A percentile compares a stretch with the other conserved stretches of the same genome.
Conservation (phyloP, 2,113 vertebrate genomes). For the Catagonus wagneri region DNA sequence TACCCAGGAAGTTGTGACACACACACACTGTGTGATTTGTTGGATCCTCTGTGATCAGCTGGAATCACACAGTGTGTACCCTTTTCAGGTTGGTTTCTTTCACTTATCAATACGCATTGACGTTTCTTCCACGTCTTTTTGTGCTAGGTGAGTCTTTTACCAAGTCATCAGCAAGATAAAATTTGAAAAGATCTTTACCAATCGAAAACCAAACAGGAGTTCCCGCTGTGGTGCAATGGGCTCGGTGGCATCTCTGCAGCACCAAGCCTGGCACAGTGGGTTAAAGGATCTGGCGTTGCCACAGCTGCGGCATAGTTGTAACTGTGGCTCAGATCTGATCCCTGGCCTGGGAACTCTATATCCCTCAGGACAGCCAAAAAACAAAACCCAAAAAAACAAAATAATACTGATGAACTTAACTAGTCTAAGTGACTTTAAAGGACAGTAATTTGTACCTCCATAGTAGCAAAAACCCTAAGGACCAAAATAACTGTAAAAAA, state of each 20-base stretch:
- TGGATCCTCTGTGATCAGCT: accelerated
- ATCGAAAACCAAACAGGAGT: neutral
- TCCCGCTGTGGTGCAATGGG: too few relatives aligned
- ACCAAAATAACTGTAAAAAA: neutral
- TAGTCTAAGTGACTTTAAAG: neutral
- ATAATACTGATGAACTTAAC: neutral
- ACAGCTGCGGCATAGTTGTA: too few relatives aligned
- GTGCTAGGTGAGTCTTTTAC: neutral
- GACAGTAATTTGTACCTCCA: neutral
- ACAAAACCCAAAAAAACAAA: neutral
- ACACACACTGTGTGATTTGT: neutral
- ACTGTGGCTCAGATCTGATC: too few relatives aligned
- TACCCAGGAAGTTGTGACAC: neutral
- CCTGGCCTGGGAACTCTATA: too few relatives aligned
- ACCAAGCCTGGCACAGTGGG: too few relatives aligned
- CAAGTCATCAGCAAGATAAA: neutral
- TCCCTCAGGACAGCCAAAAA: too few relatives aligned
- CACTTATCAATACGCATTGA: neutral
- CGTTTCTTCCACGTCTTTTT: neutral
- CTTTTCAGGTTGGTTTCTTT: neutral
- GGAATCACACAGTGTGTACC: neutral
- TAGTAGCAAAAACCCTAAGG: neutral
- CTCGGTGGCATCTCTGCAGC: too few relatives aligned
- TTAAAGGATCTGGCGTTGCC: too few relatives aligned
- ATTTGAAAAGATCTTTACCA: neutral